phyloP scores from a whole-genome alignment of 2,888 invertebrate genomes.

The Ypsolopha sequella region DNA sequence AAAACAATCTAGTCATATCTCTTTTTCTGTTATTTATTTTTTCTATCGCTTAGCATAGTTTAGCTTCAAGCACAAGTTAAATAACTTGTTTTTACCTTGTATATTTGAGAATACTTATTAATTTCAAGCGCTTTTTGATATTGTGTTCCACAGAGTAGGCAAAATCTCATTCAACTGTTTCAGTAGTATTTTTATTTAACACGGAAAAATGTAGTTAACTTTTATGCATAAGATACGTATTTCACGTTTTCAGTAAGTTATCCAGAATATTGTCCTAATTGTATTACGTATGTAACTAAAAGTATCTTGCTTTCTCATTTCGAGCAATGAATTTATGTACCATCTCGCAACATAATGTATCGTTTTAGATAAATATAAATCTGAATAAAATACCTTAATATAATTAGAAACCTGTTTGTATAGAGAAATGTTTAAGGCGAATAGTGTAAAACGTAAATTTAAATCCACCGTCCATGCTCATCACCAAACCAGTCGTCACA shows the following conservation, averaged over 20 bases:
- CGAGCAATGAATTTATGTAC: not conserved
- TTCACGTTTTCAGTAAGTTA: slow-evolving; percentile 49
- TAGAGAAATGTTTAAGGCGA: slow-evolving; percentile 1
- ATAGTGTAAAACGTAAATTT: slow-evolving; percentile 2
- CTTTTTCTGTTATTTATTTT: slow-evolving; percentile 54
- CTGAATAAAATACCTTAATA: not conserved
- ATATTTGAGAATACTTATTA: not conserved
- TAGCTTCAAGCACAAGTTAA: slow-evolving; percentile 65
- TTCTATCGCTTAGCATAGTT: slow-evolving; percentile 68
- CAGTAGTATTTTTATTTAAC: not conserved
- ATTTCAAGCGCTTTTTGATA: not conserved
- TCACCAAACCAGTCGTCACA: not conserved
- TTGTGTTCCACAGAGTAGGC: not conserved
- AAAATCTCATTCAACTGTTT: not conserved
- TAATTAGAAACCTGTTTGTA: not conserved
- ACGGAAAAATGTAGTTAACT: not conserved
- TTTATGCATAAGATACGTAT: slow-evolving; percentile 3
- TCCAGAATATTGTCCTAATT: slow-evolving; percentile 59
- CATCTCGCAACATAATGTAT: not conserved
- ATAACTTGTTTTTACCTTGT: slow-evolving; percentile 4
- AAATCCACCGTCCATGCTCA: slow-evolving; percentile 4
- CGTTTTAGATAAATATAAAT: slow-evolving; percentile 1
- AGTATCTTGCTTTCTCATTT: slow-evolving; percentile 12
- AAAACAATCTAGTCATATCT: slow-evolving; percentile 69
- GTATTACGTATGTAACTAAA: not conserved